Conservation (phyloP, 2,113 vertebrate genomes). For the Cryptomyrus ogoouensis region DNA sequence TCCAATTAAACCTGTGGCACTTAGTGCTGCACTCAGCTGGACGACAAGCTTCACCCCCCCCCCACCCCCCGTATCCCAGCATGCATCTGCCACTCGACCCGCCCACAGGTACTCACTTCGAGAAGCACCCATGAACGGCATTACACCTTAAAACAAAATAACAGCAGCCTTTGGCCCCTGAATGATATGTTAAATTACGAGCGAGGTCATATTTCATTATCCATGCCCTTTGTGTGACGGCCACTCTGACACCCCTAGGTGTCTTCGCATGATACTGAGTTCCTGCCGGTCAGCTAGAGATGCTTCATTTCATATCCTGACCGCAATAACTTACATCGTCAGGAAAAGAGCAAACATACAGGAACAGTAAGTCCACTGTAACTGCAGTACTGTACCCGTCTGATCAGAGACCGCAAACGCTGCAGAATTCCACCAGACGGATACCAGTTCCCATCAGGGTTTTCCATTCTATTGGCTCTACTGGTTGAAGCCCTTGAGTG, state of each 20-base stretch:
- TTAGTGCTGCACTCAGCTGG: constrained; percentile 11
- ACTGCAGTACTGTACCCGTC: background rate
- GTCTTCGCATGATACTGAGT: background rate
- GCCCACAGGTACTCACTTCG: background rate
- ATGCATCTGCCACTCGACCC: constrained; percentile 1
- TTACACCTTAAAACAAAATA: background rate
- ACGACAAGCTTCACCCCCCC: background rate
- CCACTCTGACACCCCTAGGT: background rate
- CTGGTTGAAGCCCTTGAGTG: background rate
- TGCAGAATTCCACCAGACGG: background rate
- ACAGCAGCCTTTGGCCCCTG: background rate
- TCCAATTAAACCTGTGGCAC: constrained; percentile 35
- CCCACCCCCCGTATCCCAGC: constrained; percentile 17
- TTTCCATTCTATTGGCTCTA: background rate
- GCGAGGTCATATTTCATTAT: background rate
- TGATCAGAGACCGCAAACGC: background rate
- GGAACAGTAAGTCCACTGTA: background rate
- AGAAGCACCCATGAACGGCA: constrained; percentile 15
- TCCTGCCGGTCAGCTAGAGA: background rate
- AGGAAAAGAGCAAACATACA: background rate
- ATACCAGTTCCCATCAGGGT: background rate
- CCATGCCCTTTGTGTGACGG: background rate
- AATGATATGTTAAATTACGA: background rate
- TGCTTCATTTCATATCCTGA: background rate
- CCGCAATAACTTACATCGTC: background rate